Conservation (phyloP, 2,888 invertebrate species). For the Neoitamus cyanurus region DNA sequence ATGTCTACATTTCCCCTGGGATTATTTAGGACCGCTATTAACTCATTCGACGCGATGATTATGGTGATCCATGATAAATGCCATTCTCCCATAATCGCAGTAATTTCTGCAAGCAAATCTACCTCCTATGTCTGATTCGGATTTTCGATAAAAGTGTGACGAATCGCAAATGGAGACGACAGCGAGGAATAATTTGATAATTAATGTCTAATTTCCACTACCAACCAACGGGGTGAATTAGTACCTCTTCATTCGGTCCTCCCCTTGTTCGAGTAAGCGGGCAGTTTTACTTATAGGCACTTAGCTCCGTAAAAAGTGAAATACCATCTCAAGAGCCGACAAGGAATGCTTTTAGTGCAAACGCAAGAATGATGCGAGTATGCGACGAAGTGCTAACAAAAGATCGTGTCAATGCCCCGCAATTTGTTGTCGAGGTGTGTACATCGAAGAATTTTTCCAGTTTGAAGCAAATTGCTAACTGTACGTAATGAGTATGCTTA, state of each 20-base stretch:
- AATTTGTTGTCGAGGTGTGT: neutral
- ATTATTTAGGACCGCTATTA: neutral
- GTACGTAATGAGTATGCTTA: constrained; percentile 7
- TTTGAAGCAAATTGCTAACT: constrained; percentile 35
- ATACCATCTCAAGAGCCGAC: neutral
- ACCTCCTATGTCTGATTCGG: neutral
- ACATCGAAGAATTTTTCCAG: constrained; percentile 7
- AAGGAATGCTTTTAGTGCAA: neutral
- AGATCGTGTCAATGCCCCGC: constrained; percentile 20
- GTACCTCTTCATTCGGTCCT: neutral
- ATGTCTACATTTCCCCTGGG: neutral
- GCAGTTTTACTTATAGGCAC: neutral
- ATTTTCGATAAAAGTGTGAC: neutral
- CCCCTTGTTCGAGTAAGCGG: neutral
- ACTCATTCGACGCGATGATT: neutral
- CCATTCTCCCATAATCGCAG: neutral
- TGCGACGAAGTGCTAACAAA: constrained; percentile 31
- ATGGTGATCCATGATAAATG: neutral
- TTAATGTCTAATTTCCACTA: neutral
- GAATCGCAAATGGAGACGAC: neutral
- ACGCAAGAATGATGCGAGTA: neutral
- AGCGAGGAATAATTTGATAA: neutral
- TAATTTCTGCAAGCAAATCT: neutral
- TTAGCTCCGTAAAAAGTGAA: constrained; percentile 13
- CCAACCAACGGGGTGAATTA: neutral